Evolutionary conservation across 2,113 vertebrate genomes (phyloP).

Genomic region (Arothron firmamentum): DNA sequence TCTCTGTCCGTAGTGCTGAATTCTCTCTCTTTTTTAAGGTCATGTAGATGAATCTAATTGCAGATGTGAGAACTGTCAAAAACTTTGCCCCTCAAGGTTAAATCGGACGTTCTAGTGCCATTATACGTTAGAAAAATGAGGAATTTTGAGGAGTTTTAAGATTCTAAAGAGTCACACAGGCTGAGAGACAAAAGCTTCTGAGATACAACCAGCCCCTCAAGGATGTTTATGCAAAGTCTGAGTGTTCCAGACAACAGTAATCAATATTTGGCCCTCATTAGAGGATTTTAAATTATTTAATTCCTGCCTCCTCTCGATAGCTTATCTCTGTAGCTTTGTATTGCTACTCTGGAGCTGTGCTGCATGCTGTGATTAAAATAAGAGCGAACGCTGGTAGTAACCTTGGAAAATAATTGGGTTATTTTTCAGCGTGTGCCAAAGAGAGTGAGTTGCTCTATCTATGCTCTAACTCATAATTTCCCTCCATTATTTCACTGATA

Average conservation of each 20-base stretch:
- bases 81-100: neutral
- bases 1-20: conserved; percentile 10
- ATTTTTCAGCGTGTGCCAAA: conserved; percentile 57
- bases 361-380: conserved; percentile 51
- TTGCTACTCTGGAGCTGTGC: conserved; percentile 14
- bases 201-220: conserved; percentile 16
- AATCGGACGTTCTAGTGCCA: neutral
- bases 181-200: neutral
- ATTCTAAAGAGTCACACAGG: neutral
- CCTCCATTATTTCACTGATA: conserved; percentile 47
- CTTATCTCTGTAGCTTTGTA: conserved; percentile 36
- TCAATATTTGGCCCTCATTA: conserved; percentile 49
- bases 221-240: conserved; percentile 21
- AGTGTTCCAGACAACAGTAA: conserved; percentile 34
- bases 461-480: conserved; percentile 44
- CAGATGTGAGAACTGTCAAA: neutral
- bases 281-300: conserved; percentile 49
- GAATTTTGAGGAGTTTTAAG: neutral
- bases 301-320: conserved; percentile 14
- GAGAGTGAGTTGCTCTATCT: conserved; percentile 53
- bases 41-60: neutral
- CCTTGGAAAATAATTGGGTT: conserved; percentile 62
- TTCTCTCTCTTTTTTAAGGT: too few species aligned
- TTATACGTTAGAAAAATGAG: neutral
- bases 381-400: conserved; percentile 35